phyloP scores from a whole-genome alignment of 2,113 vertebrate species.

The Entosphenus tridentatus region DNA sequence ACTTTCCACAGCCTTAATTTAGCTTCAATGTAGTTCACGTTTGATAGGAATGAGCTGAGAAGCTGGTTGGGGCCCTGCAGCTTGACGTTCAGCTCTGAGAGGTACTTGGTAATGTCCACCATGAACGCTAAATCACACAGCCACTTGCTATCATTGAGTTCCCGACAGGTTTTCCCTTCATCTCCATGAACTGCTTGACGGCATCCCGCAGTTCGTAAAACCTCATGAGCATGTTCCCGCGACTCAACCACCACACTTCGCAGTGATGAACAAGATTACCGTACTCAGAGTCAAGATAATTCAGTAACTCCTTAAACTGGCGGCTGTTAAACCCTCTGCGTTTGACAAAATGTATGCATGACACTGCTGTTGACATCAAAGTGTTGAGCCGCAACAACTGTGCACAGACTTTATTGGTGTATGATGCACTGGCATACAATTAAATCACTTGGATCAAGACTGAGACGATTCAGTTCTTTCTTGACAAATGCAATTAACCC shows the following conservation, averaged over 20 bases:
- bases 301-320: slow-evolving; percentile 8
- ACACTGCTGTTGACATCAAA: slow-evolving; percentile 9
- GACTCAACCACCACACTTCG: slow-evolving; percentile 7
- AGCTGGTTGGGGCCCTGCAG: neutral
- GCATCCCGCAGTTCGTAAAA: slow-evolving; percentile 12
- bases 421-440: slow-evolving; percentile 13
- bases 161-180: slow-evolving; percentile 5
- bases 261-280: slow-evolving; percentile 12
- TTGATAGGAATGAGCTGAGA: neutral
- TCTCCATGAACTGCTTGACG: slow-evolving; percentile 1
- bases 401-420: slow-evolving; percentile 13
- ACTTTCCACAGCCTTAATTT: slow-evolving; percentile 1
- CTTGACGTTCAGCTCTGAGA: slow-evolving; percentile 3
- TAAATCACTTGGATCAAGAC: slow-evolving; percentile 12
- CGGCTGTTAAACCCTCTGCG: slow-evolving; percentile 9
- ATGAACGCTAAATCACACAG: slow-evolving; percentile 6
- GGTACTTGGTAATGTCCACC: slow-evolving; percentile 6
- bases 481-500: slow-evolving; percentile 12
- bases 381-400: slow-evolving; percentile 11
- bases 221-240: slow-evolving; percentile 3
- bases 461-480: slow-evolving; percentile 11
- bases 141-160: slow-evolving; percentile 2
- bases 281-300: slow-evolving; percentile 8
- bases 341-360: slow-evolving; percentile 13
- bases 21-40: neutral